Percentiles rank a stretch among this genome's conserved stretches.
phyloP scores from a whole-genome alignment of 2,113 vertebrate species.

The Chaetodon auriga region DNA sequence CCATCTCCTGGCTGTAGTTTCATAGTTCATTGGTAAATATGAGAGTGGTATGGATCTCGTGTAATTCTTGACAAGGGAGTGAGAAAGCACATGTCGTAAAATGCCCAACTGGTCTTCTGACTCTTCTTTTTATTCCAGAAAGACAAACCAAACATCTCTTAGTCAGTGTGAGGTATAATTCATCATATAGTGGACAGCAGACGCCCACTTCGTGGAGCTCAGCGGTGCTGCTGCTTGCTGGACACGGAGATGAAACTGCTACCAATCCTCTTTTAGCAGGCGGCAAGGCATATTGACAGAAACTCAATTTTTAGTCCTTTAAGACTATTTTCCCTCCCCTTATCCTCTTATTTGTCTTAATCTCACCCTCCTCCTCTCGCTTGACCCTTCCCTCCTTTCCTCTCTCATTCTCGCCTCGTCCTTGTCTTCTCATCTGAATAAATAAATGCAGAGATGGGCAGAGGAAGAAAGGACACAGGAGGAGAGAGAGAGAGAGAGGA shows the following conservation, averaged over 20 bases:
- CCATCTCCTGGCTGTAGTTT: neutral
- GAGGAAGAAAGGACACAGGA: slow-evolving; percentile 42
- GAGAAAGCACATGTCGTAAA: neutral
- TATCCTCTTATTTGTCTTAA: slow-evolving; percentile 65
- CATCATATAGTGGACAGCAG: slow-evolving; percentile 2
- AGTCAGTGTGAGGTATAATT: neutral
- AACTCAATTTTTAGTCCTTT: slow-evolving; percentile 53
- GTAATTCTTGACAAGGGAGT: neutral
- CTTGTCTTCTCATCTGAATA: slow-evolving; percentile 60
- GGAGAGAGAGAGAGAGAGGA: slow-evolving; percentile 29
- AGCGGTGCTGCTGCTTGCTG: neutral
- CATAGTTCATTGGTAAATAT: neutral
- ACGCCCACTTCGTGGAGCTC: slow-evolving; percentile 25
- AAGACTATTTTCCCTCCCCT: slow-evolving; percentile 55
- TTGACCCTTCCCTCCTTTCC: slow-evolving; percentile 17
- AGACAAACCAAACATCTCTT: neutral
- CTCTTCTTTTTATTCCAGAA: neutral
- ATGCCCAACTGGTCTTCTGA: neutral
- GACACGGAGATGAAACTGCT: slow-evolving; percentile 24
- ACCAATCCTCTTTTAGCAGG: slow-evolving; percentile 54
- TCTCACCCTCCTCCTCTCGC: slow-evolving; percentile 21
- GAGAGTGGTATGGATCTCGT: neutral
- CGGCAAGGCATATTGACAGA: slow-evolving; percentile 44
- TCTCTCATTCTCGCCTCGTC: slow-evolving; percentile 19
- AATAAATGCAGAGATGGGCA: slow-evolving; percentile 67